Percentiles rank a stretch among this genome's conserved stretches.
Conservation (phyloP, 2,113 vertebrate species). For the Halcyon senegalensis region DNA sequence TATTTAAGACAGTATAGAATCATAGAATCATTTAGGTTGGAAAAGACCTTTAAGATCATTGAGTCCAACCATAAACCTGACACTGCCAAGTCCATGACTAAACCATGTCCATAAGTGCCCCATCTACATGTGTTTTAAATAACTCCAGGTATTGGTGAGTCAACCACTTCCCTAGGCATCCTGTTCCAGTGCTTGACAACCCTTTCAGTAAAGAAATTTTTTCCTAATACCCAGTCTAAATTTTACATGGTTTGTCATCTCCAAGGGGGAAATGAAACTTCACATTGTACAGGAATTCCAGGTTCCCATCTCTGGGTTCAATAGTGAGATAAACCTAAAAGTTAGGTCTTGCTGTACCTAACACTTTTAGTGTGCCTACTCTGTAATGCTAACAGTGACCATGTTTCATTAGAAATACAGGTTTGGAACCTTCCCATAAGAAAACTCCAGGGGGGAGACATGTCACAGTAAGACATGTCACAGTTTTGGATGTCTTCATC, state of each 20-base stretch:
- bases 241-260: neutral
- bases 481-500: neutral
- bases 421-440: neutral
- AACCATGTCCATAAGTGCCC: neutral
- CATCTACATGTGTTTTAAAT: neutral
- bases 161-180: neutral
- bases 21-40: neutral
- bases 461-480: fast-evolving
- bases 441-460: neutral
- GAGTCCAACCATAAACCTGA: neutral
- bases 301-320: neutral
- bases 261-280: neutral
- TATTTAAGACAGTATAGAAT: neutral
- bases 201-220: neutral
- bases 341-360: neutral
- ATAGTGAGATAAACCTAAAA: neutral
- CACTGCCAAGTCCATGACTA: neutral
- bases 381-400: neutral
- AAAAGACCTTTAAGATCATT: neutral
- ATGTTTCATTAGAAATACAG: neutral
- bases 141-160: neutral
- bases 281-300: neutral
- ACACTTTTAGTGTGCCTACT: neutral
- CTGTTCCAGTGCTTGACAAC: neutral
- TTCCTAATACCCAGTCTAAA: neutral